Evolutionary conservation across 1,140 invertebrate species (phyloP).

Genomic region (Panagrolaimus sp.): DNA sequence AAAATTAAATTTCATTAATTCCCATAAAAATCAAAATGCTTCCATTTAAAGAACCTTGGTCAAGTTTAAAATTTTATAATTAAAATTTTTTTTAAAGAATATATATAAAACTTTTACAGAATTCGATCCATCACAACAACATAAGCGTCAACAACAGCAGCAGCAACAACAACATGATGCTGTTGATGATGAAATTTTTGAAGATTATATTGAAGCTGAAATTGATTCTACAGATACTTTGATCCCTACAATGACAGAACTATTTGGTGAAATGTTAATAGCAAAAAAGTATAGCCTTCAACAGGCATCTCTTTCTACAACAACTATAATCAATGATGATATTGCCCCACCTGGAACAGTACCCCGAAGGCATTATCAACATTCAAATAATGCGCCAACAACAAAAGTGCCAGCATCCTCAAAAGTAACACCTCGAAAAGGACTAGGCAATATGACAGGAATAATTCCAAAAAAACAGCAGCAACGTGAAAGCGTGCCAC

Average conservation of each 20-base stretch:
- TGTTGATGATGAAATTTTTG: conserved; percentile 20
- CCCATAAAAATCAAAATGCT: background rate
- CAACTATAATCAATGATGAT: conserved; percentile 19
- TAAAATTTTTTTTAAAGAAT: no score
- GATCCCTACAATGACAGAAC: conserved; percentile 37
- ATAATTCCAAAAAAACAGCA: background rate
- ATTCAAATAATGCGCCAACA: background rate
- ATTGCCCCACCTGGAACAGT: conserved; percentile 14
- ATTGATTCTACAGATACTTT: conserved; percentile 44
- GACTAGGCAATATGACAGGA: background rate
- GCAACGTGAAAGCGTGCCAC: no score
- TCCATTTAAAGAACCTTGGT: background rate
- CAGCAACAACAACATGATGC: no score
- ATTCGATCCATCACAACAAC: no score
- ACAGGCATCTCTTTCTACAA: background rate
- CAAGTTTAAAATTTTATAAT: no score
- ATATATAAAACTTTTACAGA: no score
- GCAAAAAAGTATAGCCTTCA: background rate
- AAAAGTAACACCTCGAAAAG: background rate
- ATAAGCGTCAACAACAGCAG: no score
- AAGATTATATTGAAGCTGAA: conserved; percentile 50
- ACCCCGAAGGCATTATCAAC: conserved; percentile 3
- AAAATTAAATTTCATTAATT: no score
- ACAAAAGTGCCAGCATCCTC: background rate
- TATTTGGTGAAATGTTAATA: conserved; percentile 39